Conservation (phyloP, 2,888 invertebrate genomes). For the Eupeodes luniger region DNA sequence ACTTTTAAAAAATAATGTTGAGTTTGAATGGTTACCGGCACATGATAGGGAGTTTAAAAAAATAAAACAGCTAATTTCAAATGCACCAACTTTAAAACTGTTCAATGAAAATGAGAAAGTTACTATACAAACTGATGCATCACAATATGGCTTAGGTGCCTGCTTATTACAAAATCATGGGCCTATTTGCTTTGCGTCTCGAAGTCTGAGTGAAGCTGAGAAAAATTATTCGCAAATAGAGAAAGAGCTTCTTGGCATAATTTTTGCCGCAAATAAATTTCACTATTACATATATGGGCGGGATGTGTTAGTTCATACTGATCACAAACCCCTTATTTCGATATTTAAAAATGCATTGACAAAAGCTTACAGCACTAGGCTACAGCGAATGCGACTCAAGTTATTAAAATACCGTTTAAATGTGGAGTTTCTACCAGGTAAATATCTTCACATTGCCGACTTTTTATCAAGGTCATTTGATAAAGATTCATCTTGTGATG, state of each 20-base stretch:
- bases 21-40: conserved; percentile 26
- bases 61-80: conserved; percentile 51
- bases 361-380: conserved; percentile 9
- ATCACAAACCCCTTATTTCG: conserved; percentile 54
- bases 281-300: conserved; percentile 45
- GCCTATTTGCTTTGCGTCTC: conserved; percentile 49
- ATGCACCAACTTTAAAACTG: conserved; percentile 33
- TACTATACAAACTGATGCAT: conserved; percentile 45
- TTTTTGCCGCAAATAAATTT: conserved; percentile 23
- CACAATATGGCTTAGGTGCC: conserved; percentile 51
- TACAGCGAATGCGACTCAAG: conserved; percentile 24
- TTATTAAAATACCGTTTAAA: conserved; percentile 39
- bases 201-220: conserved; percentile 40
- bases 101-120: conserved; percentile 34
- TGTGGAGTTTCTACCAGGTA: conserved; percentile 37
- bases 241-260: too few relatives aligned
- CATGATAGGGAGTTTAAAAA: conserved; percentile 32
- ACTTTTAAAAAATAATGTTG: conserved; percentile 24
- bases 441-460: conserved; percentile 78
- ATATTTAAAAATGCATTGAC: conserved; percentile 42
- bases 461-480: conserved; percentile 84
- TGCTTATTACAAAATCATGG: conserved; percentile 51
- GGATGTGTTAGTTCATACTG: conserved; percentile 28
- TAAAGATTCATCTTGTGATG: neutral
- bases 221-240: neutral